Conservation (phyloP, 2,113 vertebrate genomes). For the Menidia beryllina region DNA sequence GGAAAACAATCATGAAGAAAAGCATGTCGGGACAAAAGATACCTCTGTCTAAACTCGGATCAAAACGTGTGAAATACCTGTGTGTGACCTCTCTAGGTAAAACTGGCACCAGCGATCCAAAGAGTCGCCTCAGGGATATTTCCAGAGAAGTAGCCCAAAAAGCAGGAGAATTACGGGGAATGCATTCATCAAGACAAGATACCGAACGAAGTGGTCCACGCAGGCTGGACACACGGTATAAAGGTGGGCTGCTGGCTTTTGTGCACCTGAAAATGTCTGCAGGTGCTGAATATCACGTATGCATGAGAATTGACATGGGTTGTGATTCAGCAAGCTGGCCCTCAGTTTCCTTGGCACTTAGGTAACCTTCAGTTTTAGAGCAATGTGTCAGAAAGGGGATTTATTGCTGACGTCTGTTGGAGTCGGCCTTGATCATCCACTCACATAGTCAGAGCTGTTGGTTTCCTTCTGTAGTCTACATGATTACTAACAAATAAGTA, state of each 20-base stretch:
- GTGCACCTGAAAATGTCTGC: not conserved
- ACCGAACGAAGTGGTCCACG: constrained; percentile 79
- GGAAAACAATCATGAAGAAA: constrained; percentile 8
- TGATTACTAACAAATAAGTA: constrained; percentile 22
- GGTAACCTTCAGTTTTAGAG: constrained; percentile 66
- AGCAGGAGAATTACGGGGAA: constrained; percentile 84
- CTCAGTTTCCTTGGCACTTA: constrained; percentile 55
- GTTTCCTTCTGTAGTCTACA: constrained; percentile 14
- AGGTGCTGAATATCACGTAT: not conserved
- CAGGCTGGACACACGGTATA: constrained; percentile 80
- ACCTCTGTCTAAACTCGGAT: constrained; percentile 10
- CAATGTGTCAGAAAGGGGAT: constrained; percentile 79
- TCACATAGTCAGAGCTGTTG: constrained; percentile 36
- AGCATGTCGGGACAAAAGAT: constrained; percentile 23
- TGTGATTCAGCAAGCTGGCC: constrained; percentile 44
- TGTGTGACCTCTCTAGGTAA: constrained; percentile 80
- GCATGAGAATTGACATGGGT: constrained; percentile 23
- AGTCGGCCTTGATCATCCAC: constrained; percentile 59
- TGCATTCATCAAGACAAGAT: constrained; percentile 83
- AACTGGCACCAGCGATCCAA: constrained; percentile 80
- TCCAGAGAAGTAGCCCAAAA: constrained; percentile 90
- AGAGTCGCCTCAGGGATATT: constrained; percentile 85
- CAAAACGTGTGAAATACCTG: constrained; percentile 15
- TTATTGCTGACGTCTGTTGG: constrained; percentile 72
- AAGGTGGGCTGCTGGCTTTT: constrained; percentile 73